A percentile compares a stretch with the other conserved stretches of the same genome.
These are phyloP conservation scores for Hirtodrosophila cameraria DNA, from an alignment of 2,888 invertebrate species.

Conservation along the genomic window DNA sequence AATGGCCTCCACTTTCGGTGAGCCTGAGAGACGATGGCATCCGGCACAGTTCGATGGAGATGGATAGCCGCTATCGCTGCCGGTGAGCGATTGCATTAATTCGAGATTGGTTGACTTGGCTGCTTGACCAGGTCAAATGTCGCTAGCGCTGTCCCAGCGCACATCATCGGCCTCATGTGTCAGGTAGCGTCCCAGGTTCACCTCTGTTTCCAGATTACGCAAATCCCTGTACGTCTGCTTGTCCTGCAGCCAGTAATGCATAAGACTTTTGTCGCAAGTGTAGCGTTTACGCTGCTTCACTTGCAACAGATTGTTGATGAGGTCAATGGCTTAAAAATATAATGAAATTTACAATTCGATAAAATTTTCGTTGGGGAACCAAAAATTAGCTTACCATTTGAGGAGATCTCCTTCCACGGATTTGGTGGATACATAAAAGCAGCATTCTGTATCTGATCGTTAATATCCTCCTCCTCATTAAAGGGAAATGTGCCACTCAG, in stretches of 20 bases:
- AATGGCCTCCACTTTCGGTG: conserved; percentile 83
- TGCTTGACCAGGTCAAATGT: conserved; percentile 81
- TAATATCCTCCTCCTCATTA: conserved; percentile 99
- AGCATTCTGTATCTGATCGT: conserved; percentile 99
- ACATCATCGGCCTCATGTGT: conserved; percentile 97
- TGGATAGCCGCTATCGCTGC: conserved; percentile 49
- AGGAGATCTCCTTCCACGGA: conserved; percentile 98
- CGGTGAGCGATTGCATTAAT: conserved; percentile 43
- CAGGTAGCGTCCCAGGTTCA: conserved; percentile 91
- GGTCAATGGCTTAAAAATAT: conserved; percentile 92
- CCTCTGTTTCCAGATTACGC: conserved; percentile 89
- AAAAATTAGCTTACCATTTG: conserved; percentile 87
- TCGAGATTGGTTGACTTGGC: conserved; percentile 15
- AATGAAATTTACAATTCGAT: no score
- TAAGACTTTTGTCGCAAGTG: conserved; percentile 97
- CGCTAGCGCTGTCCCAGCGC: conserved; percentile 88
- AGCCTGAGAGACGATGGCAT: conserved; percentile 79
- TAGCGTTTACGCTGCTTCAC: conserved; percentile 97
- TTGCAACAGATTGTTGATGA: conserved; percentile 98
- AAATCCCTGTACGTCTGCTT: conserved; percentile 98
- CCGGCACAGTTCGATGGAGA: conserved; percentile 71
- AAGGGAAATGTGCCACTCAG: conserved; percentile 99
- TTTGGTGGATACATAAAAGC: conserved; percentile 99
- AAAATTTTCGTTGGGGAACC: no score
- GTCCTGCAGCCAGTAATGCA: conserved; percentile 98